Evolutionary conservation across 2,888 invertebrate genomes (phyloP).

Genomic region (Boloria euphrosyne): DNA sequence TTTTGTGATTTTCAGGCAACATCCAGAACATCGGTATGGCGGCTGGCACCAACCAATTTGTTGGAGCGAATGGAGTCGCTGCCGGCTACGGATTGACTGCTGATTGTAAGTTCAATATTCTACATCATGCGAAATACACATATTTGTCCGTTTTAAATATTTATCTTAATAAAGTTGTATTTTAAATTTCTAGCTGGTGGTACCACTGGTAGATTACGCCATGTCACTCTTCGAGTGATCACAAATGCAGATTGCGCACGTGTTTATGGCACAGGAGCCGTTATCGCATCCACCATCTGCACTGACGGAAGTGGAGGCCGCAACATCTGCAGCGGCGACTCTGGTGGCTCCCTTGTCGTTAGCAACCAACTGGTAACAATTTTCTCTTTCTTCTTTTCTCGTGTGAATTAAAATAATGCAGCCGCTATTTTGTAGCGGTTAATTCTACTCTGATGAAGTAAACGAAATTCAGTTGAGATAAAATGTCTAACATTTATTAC

Average conservation of each 20-base stretch:
- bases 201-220: constrained; percentile 27
- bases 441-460: too few relatives aligned
- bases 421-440: background rate
- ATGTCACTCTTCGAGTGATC: constrained; percentile 52
- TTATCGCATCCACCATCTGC: constrained; percentile 57
- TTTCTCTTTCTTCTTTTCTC: background rate
- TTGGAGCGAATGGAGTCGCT: constrained; percentile 41
- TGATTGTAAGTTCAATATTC: constrained; percentile 41
- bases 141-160: background rate
- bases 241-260: constrained; percentile 56
- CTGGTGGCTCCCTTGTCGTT: constrained; percentile 52
- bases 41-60: constrained; percentile 40
- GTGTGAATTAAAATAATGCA: background rate
- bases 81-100: constrained; percentile 49
- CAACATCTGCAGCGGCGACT: constrained; percentile 63
- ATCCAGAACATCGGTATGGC: constrained; percentile 41
- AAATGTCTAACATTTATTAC: background rate
- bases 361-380: constrained; percentile 16
- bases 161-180: background rate
- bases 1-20: constrained; percentile 9
- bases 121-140: background rate
- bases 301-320: constrained; percentile 51
- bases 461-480: background rate
- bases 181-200: constrained; percentile 13
- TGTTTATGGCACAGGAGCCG: constrained; percentile 49